Conservation (phyloP, 1,140 invertebrate genomes). For the Wiebesia pumilae region DNA sequence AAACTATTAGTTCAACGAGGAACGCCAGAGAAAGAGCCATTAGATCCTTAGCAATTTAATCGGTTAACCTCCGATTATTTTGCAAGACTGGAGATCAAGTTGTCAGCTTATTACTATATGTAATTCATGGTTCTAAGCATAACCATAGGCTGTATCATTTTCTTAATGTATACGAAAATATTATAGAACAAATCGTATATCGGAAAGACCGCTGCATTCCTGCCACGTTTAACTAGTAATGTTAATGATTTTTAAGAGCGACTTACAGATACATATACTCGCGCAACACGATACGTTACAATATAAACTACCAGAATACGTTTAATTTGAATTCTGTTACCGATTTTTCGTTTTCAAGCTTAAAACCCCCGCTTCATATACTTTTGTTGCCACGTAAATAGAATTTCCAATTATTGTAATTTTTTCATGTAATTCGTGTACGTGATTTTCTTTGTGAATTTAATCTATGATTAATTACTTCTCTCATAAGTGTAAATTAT, state of each 20-base stretch:
- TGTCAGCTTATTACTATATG: background rate
- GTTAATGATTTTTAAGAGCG: slow-evolving; percentile 10
- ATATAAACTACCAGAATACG: background rate
- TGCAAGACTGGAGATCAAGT: background rate
- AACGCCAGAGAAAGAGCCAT: slow-evolving; percentile 84
- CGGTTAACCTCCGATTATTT: background rate
- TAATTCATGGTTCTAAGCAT: slow-evolving; percentile 3
- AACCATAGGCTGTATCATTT: slow-evolving; percentile 21
- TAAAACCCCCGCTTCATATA: slow-evolving; percentile 34
- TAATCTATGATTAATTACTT: slow-evolving; percentile 27
- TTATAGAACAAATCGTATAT: background rate
- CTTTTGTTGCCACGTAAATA: slow-evolving; percentile 13
- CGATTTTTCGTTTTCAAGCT: slow-evolving; percentile 24
- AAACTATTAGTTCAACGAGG: slow-evolving; percentile 90
- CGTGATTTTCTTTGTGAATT: slow-evolving; percentile 26
- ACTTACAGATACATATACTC: background rate
- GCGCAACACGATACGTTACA: background rate
- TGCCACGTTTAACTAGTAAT: slow-evolving; percentile 32
- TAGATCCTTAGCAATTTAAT: slow-evolving; percentile 66
- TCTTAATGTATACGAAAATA: slow-evolving; percentile 14
- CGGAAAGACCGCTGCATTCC: slow-evolving; percentile 43
- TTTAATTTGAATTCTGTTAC: slow-evolving; percentile 42
- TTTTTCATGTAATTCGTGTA: slow-evolving; percentile 27
- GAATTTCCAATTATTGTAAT: slow-evolving; percentile 32
- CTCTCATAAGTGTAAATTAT: slow-evolving; percentile 45